Conservation (phyloP, 2,888 invertebrate genomes). For the Pollenia angustigena region DNA sequence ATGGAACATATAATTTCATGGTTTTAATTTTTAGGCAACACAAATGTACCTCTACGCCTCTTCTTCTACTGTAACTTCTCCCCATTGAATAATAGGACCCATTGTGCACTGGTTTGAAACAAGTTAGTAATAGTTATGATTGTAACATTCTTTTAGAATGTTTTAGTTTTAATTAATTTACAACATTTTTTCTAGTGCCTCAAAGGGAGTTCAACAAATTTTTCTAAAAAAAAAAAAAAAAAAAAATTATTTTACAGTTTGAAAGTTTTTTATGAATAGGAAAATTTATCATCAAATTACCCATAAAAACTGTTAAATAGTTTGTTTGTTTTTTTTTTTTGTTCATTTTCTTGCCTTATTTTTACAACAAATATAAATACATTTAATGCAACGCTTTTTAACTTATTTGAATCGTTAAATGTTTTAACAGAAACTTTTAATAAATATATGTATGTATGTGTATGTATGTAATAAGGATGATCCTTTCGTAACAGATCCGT, state of each 20-base stretch:
- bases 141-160: conserved; percentile 4
- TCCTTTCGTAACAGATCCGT: conserved; percentile 18
- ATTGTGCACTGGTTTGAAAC: not conserved
- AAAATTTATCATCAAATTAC: not conserved
- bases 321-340: not conserved
- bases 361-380: conserved; percentile 47
- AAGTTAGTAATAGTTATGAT: not conserved
- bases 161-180: conserved; percentile 6
- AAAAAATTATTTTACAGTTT: not conserved
- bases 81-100: not conserved
- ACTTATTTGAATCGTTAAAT: conserved; percentile 33
- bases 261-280: not conserved
- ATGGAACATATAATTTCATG: conserved; percentile 65
- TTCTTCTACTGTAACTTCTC: not conserved
- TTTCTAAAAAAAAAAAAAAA: too few species aligned
- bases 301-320: not conserved
- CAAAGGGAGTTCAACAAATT: not conserved
- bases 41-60: conserved; percentile 24
- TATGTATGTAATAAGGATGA: not conserved
- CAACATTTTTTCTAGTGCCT: not conserved
- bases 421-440: conserved; percentile 22
- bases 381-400: conserved; percentile 31
- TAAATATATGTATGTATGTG: not conserved
- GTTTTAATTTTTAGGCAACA: conserved; percentile 30
- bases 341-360: not conserved